Conservation (phyloP, 2,888 invertebrate genomes). For the Leptopilina myrica region DNA sequence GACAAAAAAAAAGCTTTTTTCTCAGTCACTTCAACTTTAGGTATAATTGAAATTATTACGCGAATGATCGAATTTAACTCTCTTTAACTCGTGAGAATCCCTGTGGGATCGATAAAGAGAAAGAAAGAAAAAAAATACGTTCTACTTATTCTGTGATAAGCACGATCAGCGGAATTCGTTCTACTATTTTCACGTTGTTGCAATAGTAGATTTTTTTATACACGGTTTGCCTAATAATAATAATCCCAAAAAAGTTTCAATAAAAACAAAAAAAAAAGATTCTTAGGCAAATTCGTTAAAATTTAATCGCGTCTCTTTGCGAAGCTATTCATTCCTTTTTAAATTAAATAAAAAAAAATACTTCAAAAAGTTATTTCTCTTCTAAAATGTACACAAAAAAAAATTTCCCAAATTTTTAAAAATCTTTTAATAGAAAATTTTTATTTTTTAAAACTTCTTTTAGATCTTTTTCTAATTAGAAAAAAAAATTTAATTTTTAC, state of each 20-base stretch:
- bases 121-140: conserved; percentile 36
- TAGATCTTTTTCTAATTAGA: too few species aligned
- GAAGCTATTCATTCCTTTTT: conserved; percentile 59
- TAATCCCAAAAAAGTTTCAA: neutral
- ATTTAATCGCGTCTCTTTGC: conserved; percentile 14
- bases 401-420: too few species aligned
- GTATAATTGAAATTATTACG: neutral
- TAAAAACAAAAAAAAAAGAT: conserved; percentile 10
- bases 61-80: conserved; percentile 20
- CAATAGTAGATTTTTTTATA: conserved; percentile 41
- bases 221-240: neutral
- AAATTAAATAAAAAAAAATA: conserved; percentile 48
- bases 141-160: conserved; percentile 72
- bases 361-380: conserved; percentile 46
- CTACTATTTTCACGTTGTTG: conserved; percentile 45
- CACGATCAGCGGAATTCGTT: conserved; percentile 64
- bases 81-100: neutral
- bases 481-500: too few species aligned
- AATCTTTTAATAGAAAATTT: too few species aligned
- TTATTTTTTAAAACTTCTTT: too few species aligned
- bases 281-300: conserved; percentile 13
- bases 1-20: conserved; percentile 10
- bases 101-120: conserved; percentile 28
- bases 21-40: conserved; percentile 30
- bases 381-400: conserved; percentile 47